Evolutionary conservation across 2,888 invertebrate species (phyloP), one percentile per base, ranked within the genome.

Genomic region (Panzeria rudis): DNA sequence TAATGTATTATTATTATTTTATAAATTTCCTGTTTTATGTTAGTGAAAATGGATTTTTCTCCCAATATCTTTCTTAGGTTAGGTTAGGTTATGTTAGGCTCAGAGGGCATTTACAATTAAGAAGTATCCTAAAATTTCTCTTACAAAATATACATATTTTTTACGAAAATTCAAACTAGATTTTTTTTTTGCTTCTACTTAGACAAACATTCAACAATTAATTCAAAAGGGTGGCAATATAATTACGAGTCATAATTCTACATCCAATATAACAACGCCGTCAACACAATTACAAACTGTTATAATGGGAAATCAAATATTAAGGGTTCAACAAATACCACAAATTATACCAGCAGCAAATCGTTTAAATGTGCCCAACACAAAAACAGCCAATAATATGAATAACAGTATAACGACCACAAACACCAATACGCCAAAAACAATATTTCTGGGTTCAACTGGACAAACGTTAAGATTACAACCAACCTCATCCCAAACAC

Each of bases 261-360:
- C 78, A 47, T 6, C 82, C 32, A 78, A 77, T 61, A 25, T 76
- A 32, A 13, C 69, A 47, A 59, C 87, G 44, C 68, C 86, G 23
- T 35, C 88, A 62, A 8, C 87, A 7, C 89, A 90, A 61, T 86
- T 92, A 47, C 93, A 92, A 86, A 92, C 93, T 0, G 92, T 93
- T n/a, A 89, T 93, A 79, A 90, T 93, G 89, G 92, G 93, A 59
- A 93, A 92, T 87, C 93, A 93, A 87, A 88, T 93, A 47, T 84
- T 93, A 17, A 90, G 92, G 20, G 89, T 93, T 20, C 91, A 91
- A 69, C 90, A 90, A 76, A 85, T 89, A 35, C 87, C 89, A 20
- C 85, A 86, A 56, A 82, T 85, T 47, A 75, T 85, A n/a, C 41
- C 81, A 64, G 35, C 82, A 32, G 64, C 59, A 61, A 85, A 79